Evolutionary conservation across 2,888 invertebrate genomes (phyloP), one percentile per base, ranked within the genome.

Genomic region (Pristionchus arcanus): DNA sequence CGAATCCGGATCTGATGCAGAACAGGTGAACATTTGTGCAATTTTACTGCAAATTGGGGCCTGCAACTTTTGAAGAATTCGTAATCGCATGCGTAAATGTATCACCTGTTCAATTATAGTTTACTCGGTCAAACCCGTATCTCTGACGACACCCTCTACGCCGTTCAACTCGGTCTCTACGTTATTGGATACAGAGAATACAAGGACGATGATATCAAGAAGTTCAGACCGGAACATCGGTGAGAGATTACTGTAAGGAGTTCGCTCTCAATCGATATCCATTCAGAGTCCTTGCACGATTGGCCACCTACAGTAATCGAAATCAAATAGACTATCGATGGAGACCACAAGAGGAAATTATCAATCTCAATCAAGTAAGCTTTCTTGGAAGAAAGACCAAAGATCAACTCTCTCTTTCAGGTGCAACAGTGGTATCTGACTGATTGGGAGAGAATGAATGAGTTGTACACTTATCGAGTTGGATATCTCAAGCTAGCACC

Each of bases 401-500:
- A 81, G 81, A 81, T 81, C 74, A 74, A 55, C 28, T 53, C 28
- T 63, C 2, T 59, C 28, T 2, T 53, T 63, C 66, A 91, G 90
- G 91, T 92, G 3, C 92, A 92, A 90, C 94, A 94, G 81, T 95
- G 94, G 94, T 94, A 94, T 87, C 68, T 95, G 91, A 93, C 92
- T 28, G 94, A 94, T 68, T 95, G 94, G 94, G 95, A 95, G 87
- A 84, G 95, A 55, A 94, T 93, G 92, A 91, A 94, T 87, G 92
- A 92, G 25, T 90, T 95, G 42, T 95, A 94, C 90, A 94, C 95
- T 9, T 95, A 94, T 90, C 93, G 95, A 16, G 92, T 94, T 42
- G 95, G 95, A 31, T 95, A 94, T 90, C 91, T 95, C 83, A 95
- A 95, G 87, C 89, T 95, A 90, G 94, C 95, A 3, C 95, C 95